Conservation (phyloP, 2,113 vertebrate species). For the Geococcyx californianus region DNA sequence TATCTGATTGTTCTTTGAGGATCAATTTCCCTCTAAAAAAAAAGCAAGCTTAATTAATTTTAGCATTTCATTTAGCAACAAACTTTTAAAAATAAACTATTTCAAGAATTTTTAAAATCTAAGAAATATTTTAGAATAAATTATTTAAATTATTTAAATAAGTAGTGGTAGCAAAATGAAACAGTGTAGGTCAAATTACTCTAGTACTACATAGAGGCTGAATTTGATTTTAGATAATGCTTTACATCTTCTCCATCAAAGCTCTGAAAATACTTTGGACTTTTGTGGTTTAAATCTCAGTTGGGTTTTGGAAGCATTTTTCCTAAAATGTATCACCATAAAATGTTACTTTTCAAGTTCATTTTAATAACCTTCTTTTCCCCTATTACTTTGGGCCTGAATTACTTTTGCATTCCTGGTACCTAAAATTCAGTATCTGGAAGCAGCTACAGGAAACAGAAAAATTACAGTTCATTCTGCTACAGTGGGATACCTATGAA, state of each 20-base stretch:
- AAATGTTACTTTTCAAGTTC: conserved; percentile 24
- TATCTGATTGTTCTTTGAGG: background rate
- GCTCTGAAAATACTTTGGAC: conserved; percentile 17
- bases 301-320: conserved; percentile 26
- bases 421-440: conserved; percentile 8
- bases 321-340: conserved; percentile 4
- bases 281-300: conserved; percentile 28
- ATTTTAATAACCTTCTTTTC: background rate
- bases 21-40: background rate
- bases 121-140: background rate
- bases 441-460: conserved; percentile 12
- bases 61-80: background rate
- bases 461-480: conserved; percentile 22
- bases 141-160: background rate
- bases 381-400: conserved; percentile 29
- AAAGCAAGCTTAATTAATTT: background rate
- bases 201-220: background rate
- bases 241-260: conserved; percentile 44
- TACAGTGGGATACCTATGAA: background rate
- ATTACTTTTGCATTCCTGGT: conserved; percentile 40
- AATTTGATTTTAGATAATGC: conserved; percentile 36
- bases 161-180: conserved; percentile 4
- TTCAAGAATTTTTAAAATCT: background rate
- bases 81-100: background rate
- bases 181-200: background rate